These are phyloP conservation scores for Cryptocheilus praepositus DNA, from an alignment of 2,888 invertebrate genomes.

Conservation along the genomic window DNA sequence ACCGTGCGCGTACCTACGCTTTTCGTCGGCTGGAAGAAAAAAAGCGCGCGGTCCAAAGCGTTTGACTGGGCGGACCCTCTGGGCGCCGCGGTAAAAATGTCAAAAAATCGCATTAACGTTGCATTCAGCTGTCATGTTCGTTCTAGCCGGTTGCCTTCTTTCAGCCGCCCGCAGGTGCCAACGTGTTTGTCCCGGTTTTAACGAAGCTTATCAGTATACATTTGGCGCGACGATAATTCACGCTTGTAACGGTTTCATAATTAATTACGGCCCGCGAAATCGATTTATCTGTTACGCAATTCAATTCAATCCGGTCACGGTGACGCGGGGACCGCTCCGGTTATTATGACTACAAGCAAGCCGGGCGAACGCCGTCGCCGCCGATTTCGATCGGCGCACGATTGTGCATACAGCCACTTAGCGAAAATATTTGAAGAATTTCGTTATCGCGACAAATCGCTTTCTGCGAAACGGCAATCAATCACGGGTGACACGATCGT, in stretches of 20 bases:
- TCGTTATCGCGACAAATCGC: too few relatives aligned
- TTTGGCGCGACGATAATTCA: constrained; percentile 35
- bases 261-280: constrained; percentile 35
- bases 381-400: neutral
- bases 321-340: constrained; percentile 4
- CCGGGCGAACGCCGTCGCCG: neutral
- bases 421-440: too few relatives aligned
- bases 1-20: neutral
- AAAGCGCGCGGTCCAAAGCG: too few relatives aligned
- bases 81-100: too few relatives aligned
- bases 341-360: neutral
- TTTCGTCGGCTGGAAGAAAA: neutral
- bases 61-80: too few relatives aligned
- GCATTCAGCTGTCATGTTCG: constrained; percentile 23
- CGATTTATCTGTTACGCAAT: constrained; percentile 36
- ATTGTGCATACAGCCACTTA: too few relatives aligned
- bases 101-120: neutral
- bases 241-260: constrained; percentile 32
- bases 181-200: constrained; percentile 25
- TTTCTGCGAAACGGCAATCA: too few relatives aligned
- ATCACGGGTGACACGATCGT: too few relatives aligned
- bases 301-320: constrained; percentile 24
- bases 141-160: constrained; percentile 24
- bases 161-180: constrained; percentile 22
- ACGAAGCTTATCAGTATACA: constrained; percentile 30